phyloP scores from a whole-genome alignment of 2,888 invertebrate genomes.

The Pristionchus arcanus region DNA sequence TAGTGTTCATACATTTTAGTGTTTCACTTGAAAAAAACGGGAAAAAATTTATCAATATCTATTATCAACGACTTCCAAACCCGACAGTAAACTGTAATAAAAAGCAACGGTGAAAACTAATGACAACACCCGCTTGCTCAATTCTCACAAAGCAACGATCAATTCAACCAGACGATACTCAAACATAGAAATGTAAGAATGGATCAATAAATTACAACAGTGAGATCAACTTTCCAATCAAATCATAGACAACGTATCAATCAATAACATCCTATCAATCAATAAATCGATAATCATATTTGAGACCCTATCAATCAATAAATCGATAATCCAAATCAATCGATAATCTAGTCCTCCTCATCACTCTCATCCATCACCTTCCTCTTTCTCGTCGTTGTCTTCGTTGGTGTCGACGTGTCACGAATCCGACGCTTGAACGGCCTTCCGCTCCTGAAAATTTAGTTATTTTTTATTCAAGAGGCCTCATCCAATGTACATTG shows the following conservation, averaged over 20 bases:
- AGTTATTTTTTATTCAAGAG: too few relatives aligned
- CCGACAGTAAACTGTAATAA: neutral
- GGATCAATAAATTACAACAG: neutral
- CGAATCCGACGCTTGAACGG: slow-evolving; percentile 38
- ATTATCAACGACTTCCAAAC: neutral
- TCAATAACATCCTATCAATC: neutral
- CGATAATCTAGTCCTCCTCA: slow-evolving; percentile 2
- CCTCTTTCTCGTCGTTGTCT: slow-evolving; percentile 1
- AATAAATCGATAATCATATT: neutral
- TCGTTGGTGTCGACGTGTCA: neutral
- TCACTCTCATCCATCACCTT: slow-evolving; percentile 15
- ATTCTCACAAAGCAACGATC: neutral
- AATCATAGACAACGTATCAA: neutral
- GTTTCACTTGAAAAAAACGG: neutral
- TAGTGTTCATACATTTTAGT: neutral
- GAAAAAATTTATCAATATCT: neutral
- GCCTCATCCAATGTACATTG: neutral
- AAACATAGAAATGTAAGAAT: neutral
- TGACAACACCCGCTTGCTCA: neutral
- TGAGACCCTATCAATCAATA: neutral
- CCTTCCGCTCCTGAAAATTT: too few relatives aligned
- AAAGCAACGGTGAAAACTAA: neutral
- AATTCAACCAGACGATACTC: too few relatives aligned
- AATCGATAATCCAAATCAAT: neutral
- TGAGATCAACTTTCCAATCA: neutral